Conservation (phyloP, 2,888 invertebrate species). For the Euspilapteryx auroguttella region DNA sequence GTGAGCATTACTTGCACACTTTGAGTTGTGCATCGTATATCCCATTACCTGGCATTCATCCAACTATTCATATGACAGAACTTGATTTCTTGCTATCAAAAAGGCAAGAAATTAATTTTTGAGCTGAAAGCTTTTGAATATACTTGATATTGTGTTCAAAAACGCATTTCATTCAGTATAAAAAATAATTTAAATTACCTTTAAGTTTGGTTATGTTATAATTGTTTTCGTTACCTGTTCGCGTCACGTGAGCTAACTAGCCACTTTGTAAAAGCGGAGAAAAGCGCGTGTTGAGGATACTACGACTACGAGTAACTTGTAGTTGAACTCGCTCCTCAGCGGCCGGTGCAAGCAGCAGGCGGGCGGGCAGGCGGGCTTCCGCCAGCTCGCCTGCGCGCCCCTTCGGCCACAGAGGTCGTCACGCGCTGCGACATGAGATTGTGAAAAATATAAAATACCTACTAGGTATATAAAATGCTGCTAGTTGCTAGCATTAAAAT, state of each 20-base stretch:
- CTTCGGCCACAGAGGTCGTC: too few relatives aligned
- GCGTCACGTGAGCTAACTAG: slow-evolving; percentile 5
- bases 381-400: too few relatives aligned
- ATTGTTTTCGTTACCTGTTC: slow-evolving; percentile 26
- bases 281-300: too few relatives aligned
- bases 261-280: slow-evolving; percentile 25
- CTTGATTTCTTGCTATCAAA: too few relatives aligned
- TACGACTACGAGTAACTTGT: too few relatives aligned
- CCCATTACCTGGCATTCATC: too few relatives aligned
- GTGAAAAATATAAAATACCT: slow-evolving; percentile 19
- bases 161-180: slow-evolving; percentile 32
- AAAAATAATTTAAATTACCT: slow-evolving; percentile 12
- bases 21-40: too few relatives aligned
- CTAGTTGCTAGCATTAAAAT: slow-evolving; percentile 56
- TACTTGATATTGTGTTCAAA: slow-evolving; percentile 34
- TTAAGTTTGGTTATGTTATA: slow-evolving; percentile 30
- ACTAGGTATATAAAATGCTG: slow-evolving; percentile 40
- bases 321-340: too few relatives aligned
- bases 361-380: too few relatives aligned
- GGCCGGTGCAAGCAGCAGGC: too few relatives aligned
- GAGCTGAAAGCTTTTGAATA: slow-evolving; percentile 41
- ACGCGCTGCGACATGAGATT: slow-evolving; percentile 25
- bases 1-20: too few relatives aligned
- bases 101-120: slow-evolving; percentile 14
- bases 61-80: too few relatives aligned